phyloP scores from a whole-genome alignment of 2,113 vertebrate species.

The Pycnonotus jocosus region DNA sequence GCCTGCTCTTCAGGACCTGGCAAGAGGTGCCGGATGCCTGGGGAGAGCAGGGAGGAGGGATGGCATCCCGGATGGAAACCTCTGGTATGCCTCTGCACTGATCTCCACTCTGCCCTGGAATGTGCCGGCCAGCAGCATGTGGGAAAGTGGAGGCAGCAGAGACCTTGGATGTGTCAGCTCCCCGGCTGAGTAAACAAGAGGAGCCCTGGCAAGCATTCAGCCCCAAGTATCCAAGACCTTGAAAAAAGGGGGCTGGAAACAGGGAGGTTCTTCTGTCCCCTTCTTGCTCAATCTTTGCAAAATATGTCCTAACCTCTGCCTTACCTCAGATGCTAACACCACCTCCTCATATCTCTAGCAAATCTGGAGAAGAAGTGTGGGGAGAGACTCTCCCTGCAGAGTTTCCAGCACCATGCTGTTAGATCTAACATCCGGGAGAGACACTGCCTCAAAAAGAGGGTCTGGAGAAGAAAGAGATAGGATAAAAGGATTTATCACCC shows the following conservation, averaged over 20 bases:
- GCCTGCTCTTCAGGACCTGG: background rate
- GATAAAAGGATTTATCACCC: background rate
- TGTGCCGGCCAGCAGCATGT: constrained; percentile 61
- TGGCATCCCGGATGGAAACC: constrained; percentile 35
- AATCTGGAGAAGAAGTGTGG: background rate
- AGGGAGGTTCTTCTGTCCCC: background rate
- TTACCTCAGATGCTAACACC: background rate
- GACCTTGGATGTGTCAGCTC: constrained; percentile 71
- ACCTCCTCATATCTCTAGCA: background rate
- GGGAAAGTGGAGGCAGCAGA: constrained; percentile 69
- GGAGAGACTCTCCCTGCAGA: background rate
- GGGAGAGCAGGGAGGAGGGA: background rate
- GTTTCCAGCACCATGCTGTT: background rate
- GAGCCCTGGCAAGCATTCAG: constrained; percentile 52
- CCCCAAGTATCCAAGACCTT: constrained; percentile 43
- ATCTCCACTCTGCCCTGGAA: constrained; percentile 64
- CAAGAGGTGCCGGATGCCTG: background rate
- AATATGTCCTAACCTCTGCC: background rate
- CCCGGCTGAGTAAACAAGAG: constrained; percentile 72
- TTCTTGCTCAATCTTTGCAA: background rate
- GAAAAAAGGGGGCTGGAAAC: background rate
- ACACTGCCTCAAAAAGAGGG: background rate
- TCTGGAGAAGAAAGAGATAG: background rate
- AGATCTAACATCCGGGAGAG: background rate
- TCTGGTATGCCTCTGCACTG: constrained; percentile 44